phyloP scores from a whole-genome alignment of 2,113 vertebrate species.

The Charina bottae region DNA sequence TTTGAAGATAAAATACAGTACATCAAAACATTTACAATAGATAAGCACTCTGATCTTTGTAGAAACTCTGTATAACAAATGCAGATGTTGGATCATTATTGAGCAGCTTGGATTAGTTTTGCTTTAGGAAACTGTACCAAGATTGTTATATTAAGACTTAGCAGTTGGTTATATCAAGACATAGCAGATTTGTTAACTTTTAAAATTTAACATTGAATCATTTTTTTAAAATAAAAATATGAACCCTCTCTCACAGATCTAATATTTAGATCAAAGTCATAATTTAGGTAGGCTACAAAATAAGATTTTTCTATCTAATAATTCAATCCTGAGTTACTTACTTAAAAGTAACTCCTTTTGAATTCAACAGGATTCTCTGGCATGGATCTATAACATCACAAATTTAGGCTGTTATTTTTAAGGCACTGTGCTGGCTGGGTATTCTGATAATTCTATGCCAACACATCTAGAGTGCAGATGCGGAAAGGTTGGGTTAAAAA shows the following conservation, averaged over 20 bases:
- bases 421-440: background rate
- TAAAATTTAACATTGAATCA: slow-evolving; percentile 47
- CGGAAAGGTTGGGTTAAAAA: background rate
- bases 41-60: slow-evolving; percentile 37
- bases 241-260: slow-evolving; percentile 50
- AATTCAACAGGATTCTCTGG: background rate
- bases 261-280: background rate
- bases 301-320: background rate
- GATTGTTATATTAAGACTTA: slow-evolving; percentile 20
- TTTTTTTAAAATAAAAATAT: slow-evolving; percentile 25
- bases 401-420: background rate
- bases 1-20: slow-evolving; percentile 5
- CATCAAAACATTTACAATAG: slow-evolving; percentile 21
- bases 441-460: background rate
- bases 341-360: background rate
- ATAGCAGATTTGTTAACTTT: slow-evolving; percentile 35
- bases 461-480: background rate
- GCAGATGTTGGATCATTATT: slow-evolving; percentile 12
- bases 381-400: background rate
- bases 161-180: slow-evolving; percentile 12
- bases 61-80: slow-evolving; percentile 39
- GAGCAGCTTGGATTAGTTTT: slow-evolving; percentile 32
- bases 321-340: background rate
- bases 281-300: background rate
- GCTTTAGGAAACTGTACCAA: background rate